Conservation (phyloP, 2,888 invertebrate genomes). For the Cheilosia grossa region DNA sequence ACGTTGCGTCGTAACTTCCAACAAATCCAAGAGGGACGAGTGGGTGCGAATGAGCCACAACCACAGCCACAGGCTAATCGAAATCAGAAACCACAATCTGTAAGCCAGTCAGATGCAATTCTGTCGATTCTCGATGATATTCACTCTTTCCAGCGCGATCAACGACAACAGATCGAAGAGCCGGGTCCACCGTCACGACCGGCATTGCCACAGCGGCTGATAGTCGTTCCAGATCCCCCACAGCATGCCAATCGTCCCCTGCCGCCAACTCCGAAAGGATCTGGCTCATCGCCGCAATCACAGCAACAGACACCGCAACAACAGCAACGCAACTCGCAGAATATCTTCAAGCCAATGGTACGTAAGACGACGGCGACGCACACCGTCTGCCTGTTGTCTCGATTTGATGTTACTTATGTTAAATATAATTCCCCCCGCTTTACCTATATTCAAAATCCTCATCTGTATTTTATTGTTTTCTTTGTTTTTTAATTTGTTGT, state of each 20-base stretch:
- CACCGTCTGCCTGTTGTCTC: slow-evolving; percentile 7
- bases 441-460: slow-evolving; percentile 30
- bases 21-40: slow-evolving; percentile 94
- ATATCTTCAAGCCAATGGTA: slow-evolving; percentile 95
- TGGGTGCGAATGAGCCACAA: slow-evolving; percentile 86
- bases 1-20: slow-evolving; percentile 98
- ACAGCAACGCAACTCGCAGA: slow-evolving; percentile 92
- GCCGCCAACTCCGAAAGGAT: slow-evolving; percentile 91
- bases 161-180: slow-evolving; percentile 86
- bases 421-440: slow-evolving; percentile 42
- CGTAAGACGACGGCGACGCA: slow-evolving; percentile 77
- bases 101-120: slow-evolving; percentile 77
- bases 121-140: slow-evolving; percentile 27
- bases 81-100: slow-evolving; percentile 83
- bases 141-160: slow-evolving; percentile 77
- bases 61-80: slow-evolving; percentile 86
- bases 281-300: slow-evolving; percentile 85
- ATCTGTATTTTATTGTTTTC: slow-evolving; percentile 24
- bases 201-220: slow-evolving; percentile 94
- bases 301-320: slow-evolving; percentile 85
- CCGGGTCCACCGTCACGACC: slow-evolving; percentile 95
- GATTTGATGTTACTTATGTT: slow-evolving; percentile 40
- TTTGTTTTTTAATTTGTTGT: slow-evolving; percentile 79
- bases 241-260: slow-evolving; percentile 88
- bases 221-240: slow-evolving; percentile 95